phyloP scores from a whole-genome alignment of 2,888 invertebrate genomes.

The Shargacucullia verbasci region DNA sequence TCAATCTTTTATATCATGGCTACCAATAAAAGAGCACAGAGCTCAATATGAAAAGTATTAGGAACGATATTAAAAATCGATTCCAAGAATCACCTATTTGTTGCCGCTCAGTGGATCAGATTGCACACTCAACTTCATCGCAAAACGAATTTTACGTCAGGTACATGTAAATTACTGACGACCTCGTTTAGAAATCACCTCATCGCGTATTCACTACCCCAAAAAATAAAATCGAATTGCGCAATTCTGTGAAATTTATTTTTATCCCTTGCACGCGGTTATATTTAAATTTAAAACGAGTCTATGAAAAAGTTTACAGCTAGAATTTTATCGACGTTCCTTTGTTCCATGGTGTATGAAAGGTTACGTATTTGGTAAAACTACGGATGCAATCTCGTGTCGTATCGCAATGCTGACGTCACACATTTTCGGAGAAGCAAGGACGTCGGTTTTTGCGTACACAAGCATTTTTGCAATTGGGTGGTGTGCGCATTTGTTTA shows the following conservation, averaged over 20 bases:
- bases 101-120: constrained; percentile 14
- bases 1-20: constrained; percentile 4
- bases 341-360: too few species aligned
- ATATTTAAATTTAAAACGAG: too few species aligned
- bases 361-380: too few species aligned
- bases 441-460: too few species aligned
- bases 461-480: too few species aligned
- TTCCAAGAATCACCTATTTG: constrained; percentile 1
- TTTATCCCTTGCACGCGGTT: too few species aligned
- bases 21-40: constrained; percentile 14
- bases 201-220: constrained; percentile 8
- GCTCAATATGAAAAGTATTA: constrained; percentile 23
- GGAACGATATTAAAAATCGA: constrained; percentile 31
- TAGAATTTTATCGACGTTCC: too few species aligned
- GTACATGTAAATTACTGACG: constrained; percentile 18
- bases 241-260: constrained; percentile 4
- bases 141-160: constrained; percentile 10
- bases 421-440: too few species aligned
- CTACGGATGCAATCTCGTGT: too few species aligned
- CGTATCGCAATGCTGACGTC: too few species aligned
- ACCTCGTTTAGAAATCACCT: constrained; percentile 10
- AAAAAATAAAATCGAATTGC: constrained; percentile 21
- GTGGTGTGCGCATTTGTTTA: too few species aligned
- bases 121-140: background rate
- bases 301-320: too few species aligned